A percentile compares a stretch with the other conserved stretches of the same genome.
These are phyloP conservation scores for Euproctis similis DNA, from an alignment of 2,888 invertebrate species.

Conservation along the genomic window DNA sequence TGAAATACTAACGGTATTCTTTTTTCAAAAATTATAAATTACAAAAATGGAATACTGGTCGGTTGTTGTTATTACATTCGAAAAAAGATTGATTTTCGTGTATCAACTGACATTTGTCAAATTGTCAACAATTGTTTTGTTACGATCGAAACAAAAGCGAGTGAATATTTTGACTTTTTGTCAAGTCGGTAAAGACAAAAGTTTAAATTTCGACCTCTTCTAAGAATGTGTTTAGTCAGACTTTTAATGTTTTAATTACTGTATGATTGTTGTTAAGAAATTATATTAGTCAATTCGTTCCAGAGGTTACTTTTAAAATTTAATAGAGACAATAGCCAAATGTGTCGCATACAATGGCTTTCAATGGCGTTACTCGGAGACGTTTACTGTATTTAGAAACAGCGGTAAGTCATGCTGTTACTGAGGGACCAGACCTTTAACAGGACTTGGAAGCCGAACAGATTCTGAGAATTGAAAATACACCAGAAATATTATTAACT, in stretches of 20 bases:
- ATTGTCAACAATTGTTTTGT: constrained; percentile 11
- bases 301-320: constrained; percentile 11
- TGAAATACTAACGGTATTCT: too few relatives aligned
- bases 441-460: too few relatives aligned
- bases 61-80: background rate
- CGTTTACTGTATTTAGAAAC: background rate
- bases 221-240: constrained; percentile 8
- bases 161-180: constrained; percentile 15
- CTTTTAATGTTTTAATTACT: constrained; percentile 13
- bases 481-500: too few relatives aligned
- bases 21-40: constrained; percentile 20
- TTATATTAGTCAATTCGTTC: constrained; percentile 18
- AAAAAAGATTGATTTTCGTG: constrained; percentile 5
- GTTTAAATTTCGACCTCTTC: constrained; percentile 18
- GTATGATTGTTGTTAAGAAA: constrained; percentile 15
- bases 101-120: constrained; percentile 6
- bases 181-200: constrained; percentile 5
- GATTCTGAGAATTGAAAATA: too few relatives aligned
- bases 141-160: constrained; percentile 20
- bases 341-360: background rate
- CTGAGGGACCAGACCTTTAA: too few relatives aligned
- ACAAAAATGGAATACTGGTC: constrained; percentile 2
- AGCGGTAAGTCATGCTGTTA: background rate
- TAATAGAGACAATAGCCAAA: constrained; percentile 1
- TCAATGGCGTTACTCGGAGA: background rate